Evolutionary conservation across 2,113 vertebrate genomes (phyloP).

Genomic region (Chloroceryle aenea): DNA sequence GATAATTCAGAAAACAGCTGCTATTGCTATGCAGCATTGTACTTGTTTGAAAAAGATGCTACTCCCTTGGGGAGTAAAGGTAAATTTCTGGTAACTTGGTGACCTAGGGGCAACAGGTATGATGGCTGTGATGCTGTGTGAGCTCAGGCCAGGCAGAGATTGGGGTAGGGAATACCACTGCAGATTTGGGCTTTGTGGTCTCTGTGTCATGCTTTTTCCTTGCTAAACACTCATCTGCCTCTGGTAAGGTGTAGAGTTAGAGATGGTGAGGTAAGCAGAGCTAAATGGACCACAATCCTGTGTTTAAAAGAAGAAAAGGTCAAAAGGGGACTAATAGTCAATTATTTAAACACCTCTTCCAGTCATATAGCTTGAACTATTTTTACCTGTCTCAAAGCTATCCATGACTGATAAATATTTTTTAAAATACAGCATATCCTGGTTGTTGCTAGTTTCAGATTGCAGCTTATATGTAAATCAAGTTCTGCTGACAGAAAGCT

Average conservation of each 20-base stretch:
- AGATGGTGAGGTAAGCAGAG: neutral
- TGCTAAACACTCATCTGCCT: neutral
- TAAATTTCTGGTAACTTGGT: neutral
- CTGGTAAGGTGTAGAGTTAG: neutral
- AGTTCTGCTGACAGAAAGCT: neutral
- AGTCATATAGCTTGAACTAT: neutral
- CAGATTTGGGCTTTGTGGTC: neutral
- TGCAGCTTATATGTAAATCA: neutral
- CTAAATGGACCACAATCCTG: neutral
- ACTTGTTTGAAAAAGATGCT: neutral
- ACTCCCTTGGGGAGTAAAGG: neutral
- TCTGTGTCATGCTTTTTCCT: neutral
- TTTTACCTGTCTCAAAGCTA: neutral
- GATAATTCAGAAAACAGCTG: conserved; percentile 31
- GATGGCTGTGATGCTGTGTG: neutral
- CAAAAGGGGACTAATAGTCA: neutral
- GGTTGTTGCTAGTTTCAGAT: neutral
- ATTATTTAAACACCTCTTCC: neutral
- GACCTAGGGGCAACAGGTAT: neutral
- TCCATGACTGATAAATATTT: neutral
- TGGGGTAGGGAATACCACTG: neutral
- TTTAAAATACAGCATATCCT: neutral
- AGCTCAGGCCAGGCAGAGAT: neutral
- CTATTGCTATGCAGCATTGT: neutral
- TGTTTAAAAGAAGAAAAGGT: neutral